Base-by-base conservation (phyloP, 1,140 invertebrate genomes). In the Magallana ariakensis region DNA sequence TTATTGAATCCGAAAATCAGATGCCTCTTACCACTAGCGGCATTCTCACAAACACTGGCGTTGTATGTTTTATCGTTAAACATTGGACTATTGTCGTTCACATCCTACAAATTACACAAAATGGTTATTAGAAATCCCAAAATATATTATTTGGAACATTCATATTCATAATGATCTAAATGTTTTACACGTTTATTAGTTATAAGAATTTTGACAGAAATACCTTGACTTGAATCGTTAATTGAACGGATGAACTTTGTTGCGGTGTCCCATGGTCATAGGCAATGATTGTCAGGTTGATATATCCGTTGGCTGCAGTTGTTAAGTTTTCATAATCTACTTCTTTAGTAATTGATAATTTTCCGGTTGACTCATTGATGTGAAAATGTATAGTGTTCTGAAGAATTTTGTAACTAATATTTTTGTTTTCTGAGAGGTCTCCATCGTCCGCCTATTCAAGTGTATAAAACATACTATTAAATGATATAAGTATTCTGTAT, bases 21-120 rank as follows among this genome's bases (percentile, higher is more conserved):
- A 58, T 84, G 2, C 58, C 16, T 60, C 26, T 60, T 86, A 86
- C 85, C 85, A 81, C 11, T 15, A 13, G 8, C n/a, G 5, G 85
- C 26, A 62, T 86, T 86, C 54, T 86, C 85, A 10, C 16, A 8
- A 6, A 86, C 55, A 60, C 15, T 54, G 7, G 54, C 16, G 15
- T 53, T 58, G 22, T 86, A 86, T 58, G 16, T 11, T 11, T 62
- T 16, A 7, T 5, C 33, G 2, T 1, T 11, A 86, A 86, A 86
- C 13, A 58, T 8, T 60, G 85, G 85, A 7, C 4, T 22, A 57
- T 86, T 86, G 80, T 86, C 85, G n/a, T 86, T 86, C 46, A 60
- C 8, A 62, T 86, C 85, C 85, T 86, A 26, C 6, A 55, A 82
- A 26, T 54, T 55, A 46, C 33, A 46, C 33, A 46, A 5, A 2